phyloP scores from a whole-genome alignment of 2,797 vertebrate species.

The Jordanella pulchra region DNA sequence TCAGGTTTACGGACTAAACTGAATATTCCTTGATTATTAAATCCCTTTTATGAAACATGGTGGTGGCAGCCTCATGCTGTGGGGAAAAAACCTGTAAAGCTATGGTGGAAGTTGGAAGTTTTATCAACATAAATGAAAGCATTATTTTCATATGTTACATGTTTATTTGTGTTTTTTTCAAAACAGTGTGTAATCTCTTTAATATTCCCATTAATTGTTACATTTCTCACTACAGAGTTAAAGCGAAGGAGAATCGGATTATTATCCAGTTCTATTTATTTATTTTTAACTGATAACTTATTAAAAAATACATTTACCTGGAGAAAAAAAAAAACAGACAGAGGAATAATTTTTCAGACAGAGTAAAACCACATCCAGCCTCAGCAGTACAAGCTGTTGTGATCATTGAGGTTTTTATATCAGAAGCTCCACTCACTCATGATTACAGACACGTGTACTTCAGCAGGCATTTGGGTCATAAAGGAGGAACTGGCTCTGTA shows the following conservation, averaged over 20 bases:
- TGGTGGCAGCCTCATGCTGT: neutral
- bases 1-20: neutral
- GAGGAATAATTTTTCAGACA: neutral
- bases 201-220: neutral
- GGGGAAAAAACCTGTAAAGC: neutral
- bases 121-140: neutral
- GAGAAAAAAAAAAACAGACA: neutral
- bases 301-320: neutral
- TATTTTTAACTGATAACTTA: neutral
- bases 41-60: neutral
- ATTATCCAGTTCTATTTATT: neutral
- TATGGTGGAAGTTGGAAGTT: neutral
- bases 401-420: conserved; percentile 5
- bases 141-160: neutral
- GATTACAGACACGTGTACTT: conserved; percentile 29
- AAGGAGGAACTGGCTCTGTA: conserved; percentile 15
- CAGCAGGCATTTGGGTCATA: conserved; percentile 2
- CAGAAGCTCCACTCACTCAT: conserved; percentile 32
- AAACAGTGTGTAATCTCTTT: neutral
- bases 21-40: neutral
- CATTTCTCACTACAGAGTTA: neutral
- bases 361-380: conserved; percentile 8
- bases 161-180: neutral
- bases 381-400: neutral
- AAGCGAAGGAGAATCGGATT: neutral